Percentiles rank a stretch among this genome's conserved stretches.
phyloP scores from a whole-genome alignment of 2,888 invertebrate genomes.

The Poecilus cupreus region DNA sequence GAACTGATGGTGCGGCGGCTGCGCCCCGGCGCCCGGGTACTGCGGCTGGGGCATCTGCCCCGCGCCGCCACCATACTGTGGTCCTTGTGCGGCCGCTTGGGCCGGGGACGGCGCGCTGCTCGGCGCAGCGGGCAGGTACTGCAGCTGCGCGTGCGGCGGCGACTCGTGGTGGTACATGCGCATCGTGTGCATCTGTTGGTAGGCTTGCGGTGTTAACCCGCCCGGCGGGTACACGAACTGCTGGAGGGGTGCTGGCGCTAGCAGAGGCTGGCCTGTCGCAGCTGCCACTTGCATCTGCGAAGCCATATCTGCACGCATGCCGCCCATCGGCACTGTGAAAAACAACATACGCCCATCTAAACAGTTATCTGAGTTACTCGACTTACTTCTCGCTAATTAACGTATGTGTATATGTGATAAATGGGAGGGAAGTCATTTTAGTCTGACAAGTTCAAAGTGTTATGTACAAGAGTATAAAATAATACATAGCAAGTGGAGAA shows the following conservation, averaged over 20 bases:
- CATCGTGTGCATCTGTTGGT: slow-evolving; percentile 75
- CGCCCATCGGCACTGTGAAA: slow-evolving; percentile 72
- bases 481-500: no score
- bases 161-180: slow-evolving; percentile 82
- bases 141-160: slow-evolving; percentile 72
- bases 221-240: slow-evolving; percentile 72
- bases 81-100: slow-evolving; percentile 71
- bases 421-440: no score
- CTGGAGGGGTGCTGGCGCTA: slow-evolving; percentile 87
- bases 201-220: slow-evolving; percentile 70
- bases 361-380: no score
- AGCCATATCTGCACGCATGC: slow-evolving; percentile 75
- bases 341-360: no score
- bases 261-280: slow-evolving; percentile 88
- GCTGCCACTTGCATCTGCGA: slow-evolving; percentile 89
- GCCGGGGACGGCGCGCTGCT: slow-evolving; percentile 74
- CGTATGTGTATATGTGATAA: not conserved
- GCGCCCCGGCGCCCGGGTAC: slow-evolving; percentile 75
- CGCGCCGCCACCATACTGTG: slow-evolving; percentile 65
- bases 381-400: not conserved
- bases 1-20: slow-evolving; percentile 75
- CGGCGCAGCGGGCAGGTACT: slow-evolving; percentile 72
- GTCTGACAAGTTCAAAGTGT: no score
- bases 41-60: slow-evolving; percentile 74
- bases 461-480: no score